phyloP scores from a whole-genome alignment of 2,797 vertebrate species.

The Coregonus suidteri region DNA sequence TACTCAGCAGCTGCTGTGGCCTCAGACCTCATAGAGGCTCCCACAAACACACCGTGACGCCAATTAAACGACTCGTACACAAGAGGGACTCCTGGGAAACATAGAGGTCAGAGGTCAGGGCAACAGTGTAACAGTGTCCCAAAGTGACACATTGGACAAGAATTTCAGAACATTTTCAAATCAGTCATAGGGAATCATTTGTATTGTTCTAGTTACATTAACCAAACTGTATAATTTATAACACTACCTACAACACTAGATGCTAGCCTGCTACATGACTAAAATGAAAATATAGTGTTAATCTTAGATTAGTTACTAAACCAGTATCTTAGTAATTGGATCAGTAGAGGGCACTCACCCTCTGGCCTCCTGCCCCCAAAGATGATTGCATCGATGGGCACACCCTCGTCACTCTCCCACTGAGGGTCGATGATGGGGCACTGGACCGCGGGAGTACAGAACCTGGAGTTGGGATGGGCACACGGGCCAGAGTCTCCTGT shows the following conservation, averaged over 20 bases:
- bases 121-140: no score
- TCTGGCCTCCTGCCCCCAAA: conserved; percentile 91
- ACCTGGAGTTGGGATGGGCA: conserved; percentile 91
- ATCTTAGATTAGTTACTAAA: no score
- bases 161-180: neutral
- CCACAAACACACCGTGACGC: conserved; percentile 91
- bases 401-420: conserved; percentile 90
- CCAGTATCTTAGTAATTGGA: neutral
- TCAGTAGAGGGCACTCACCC: conserved; percentile 64
- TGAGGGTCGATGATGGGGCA: conserved; percentile 90
- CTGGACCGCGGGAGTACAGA: conserved; percentile 87
- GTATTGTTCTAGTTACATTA: neutral
- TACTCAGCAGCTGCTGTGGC: conserved; percentile 93
- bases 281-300: no score
- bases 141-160: neutral
- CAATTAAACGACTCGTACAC: conserved; percentile 90
- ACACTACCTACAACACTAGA: neutral
- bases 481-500: conserved; percentile 78
- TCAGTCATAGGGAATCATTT: neutral
- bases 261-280: no score
- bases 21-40: conserved; percentile 90
- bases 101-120: neutral
- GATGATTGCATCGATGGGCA: conserved; percentile 91
- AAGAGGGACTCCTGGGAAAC: conserved; percentile 84
- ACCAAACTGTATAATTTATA: neutral